Conservation (phyloP, 1,140 invertebrate species). For the Schlechtendalia chinensis region DNA sequence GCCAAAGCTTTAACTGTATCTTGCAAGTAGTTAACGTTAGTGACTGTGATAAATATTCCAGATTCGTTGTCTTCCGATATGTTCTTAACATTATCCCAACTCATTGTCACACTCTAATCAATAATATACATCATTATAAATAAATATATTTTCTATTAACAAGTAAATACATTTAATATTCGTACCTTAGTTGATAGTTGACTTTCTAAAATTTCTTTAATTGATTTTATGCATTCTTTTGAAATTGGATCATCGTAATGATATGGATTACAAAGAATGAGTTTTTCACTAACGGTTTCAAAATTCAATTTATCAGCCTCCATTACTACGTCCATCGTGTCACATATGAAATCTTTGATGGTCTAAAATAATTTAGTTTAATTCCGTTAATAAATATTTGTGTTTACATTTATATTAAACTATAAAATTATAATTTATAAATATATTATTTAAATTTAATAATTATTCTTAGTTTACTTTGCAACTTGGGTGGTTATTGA, state of each 20-base stretch:
- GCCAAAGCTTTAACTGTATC: not conserved
- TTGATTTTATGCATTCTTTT: not conserved
- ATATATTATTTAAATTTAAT: too few species aligned
- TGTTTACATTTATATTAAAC: not conserved
- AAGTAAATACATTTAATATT: too few species aligned
- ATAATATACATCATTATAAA: too few species aligned
- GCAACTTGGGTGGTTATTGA: not conserved
- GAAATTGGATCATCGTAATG: not conserved
- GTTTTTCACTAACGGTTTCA: not conserved
- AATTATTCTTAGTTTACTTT: not conserved
- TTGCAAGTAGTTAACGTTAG: not conserved
- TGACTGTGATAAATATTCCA: not conserved
- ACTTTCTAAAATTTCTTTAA: not conserved
- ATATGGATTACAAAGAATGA: constrained; percentile 11
- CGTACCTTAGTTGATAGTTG: not conserved
- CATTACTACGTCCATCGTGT: constrained; percentile 8
- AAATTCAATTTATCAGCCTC: not conserved
- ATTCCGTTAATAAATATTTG: not conserved
- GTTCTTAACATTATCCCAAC: not conserved
- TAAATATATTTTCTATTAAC: too few species aligned
- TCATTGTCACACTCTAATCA: not conserved
- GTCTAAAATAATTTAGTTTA: not conserved
- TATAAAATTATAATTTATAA: not conserved
- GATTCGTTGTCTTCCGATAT: not conserved
- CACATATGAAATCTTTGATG: not conserved